Percentiles rank a stretch among this genome's conserved stretches.
Conservation (phyloP, 2,113 vertebrate species). For the Phylloscopus trochiloides region DNA sequence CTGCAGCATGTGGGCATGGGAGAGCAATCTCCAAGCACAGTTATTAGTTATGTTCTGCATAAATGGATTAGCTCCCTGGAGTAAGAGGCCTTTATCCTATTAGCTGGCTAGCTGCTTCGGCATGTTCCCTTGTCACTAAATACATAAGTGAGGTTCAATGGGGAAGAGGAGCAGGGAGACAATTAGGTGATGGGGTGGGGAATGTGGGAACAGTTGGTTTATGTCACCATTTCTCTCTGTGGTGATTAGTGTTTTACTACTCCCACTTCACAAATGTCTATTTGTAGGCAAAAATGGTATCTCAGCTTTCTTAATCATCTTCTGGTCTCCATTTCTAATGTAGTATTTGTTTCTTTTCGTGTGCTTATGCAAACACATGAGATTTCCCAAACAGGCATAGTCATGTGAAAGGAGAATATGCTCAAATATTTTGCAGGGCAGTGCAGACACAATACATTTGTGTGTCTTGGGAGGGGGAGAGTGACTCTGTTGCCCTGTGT, state of each 20-base stretch:
- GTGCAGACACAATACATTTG: background rate
- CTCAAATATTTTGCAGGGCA: background rate
- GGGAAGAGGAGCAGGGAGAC: background rate
- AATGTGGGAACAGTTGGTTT: background rate
- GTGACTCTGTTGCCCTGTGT: background rate
- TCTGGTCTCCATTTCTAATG: background rate
- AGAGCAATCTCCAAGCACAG: rapidly evolving
- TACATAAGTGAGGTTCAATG: background rate
- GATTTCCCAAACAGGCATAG: background rate
- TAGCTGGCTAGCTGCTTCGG: background rate
- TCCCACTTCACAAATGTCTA: background rate
- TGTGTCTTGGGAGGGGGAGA: background rate
- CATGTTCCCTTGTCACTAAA: background rate
- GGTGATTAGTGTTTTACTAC: background rate
- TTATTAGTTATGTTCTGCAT: background rate
- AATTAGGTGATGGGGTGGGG: background rate
- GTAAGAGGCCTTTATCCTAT: background rate
- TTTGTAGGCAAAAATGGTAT: background rate
- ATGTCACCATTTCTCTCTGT: background rate
- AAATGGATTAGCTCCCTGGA: background rate
- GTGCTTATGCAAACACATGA: background rate
- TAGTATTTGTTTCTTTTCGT: background rate
- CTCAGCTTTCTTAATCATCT: background rate
- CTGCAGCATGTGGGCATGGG: background rate
- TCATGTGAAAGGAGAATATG: background rate